Evolutionary conservation across 2,888 invertebrate genomes (phyloP), one percentile per base, ranked within the genome.

Genomic region (Steinernema carpocapsae): DNA sequence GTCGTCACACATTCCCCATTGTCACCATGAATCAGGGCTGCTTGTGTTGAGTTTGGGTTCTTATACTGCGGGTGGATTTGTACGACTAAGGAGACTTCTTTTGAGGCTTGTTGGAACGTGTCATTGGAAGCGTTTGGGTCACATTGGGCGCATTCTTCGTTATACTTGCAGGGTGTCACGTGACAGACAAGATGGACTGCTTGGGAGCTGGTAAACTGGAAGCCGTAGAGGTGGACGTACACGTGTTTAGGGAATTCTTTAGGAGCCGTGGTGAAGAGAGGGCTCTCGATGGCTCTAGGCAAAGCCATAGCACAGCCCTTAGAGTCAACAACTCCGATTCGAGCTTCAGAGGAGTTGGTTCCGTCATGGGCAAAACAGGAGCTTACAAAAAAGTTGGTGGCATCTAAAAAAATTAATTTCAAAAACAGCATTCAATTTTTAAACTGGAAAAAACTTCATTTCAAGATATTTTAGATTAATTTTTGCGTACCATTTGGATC

Each of bases 321-420:
- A 45, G 80, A 74, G 74, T 87, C 86, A 42, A 86, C 78, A 32
- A 87, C 82, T 71, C 78, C 79, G 64, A 87, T 81, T 7, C 80
- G 78, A 7, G 87, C 85, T 56, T 87, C 87, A 10, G 84, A 81
- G 10, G 81, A 80, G 72, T 82, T 80, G 19, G 83, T 80, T 4
- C 86, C 86, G 71, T 86, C 86, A 72, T 86, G 85, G 29, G 86
- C 86, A 72, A 83, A 81, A 74, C 86, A 86, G n/a, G 84, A 84
- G 75, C 87, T 85, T 0, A 86, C 85, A 72, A 85, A 86, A 77
- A 86, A 84, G 75, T 87, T 86, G 73, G 85, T 86, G 71, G 85
- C 85, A 4, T 85, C 86, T 86, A 76, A 74, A 85, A 80, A 77
- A 32, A 76, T 77, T 7, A 43, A 70, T 76, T 76, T 14, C 37